These are phyloP conservation scores for Zaprionus inermis DNA, from an alignment of 1,140 invertebrate species.

Conservation along the genomic window DNA sequence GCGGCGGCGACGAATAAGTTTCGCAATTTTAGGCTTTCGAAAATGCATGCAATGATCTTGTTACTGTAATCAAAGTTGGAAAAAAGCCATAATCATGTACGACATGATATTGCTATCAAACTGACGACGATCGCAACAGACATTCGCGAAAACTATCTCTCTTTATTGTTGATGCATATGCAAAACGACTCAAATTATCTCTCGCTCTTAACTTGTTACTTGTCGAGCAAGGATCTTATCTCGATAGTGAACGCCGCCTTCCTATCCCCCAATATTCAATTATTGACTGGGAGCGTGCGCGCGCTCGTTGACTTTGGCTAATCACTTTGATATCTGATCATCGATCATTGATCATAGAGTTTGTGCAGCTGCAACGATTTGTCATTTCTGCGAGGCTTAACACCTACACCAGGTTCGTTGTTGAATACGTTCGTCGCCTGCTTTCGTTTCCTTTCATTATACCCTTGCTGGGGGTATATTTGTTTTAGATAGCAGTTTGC, in stretches of 20 bases:
- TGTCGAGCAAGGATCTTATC: constrained; percentile 11
- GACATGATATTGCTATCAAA: constrained; percentile 47
- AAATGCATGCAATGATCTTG: constrained; percentile 78
- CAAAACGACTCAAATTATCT: constrained; percentile 4
- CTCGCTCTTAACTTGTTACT: neutral
- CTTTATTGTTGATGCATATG: constrained; percentile 16
- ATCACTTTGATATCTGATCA: constrained; percentile 6
- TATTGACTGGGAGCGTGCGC: neutral
- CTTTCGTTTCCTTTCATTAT: constrained; percentile 4
- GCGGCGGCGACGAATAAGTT: constrained; percentile 25
- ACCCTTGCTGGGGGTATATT: neutral
- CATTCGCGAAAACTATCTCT: constrained; percentile 36
- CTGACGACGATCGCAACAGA: constrained; percentile 22
- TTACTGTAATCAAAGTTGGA: constrained; percentile 71
- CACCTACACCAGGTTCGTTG: neutral
- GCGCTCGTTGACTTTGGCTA: constrained; percentile 8
- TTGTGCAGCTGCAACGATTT: constrained; percentile 5
- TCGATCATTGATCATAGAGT: neutral
- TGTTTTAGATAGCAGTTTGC: neutral
- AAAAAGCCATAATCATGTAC: constrained; percentile 67
- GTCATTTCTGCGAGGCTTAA: neutral
- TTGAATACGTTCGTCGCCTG: constrained; percentile 8
- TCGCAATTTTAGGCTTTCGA: constrained; percentile 71
- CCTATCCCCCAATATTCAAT: neutral
- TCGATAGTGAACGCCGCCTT: neutral